phyloP scores from a whole-genome alignment of 2,113 vertebrate genomes.

The Xyliphius kryptos region DNA sequence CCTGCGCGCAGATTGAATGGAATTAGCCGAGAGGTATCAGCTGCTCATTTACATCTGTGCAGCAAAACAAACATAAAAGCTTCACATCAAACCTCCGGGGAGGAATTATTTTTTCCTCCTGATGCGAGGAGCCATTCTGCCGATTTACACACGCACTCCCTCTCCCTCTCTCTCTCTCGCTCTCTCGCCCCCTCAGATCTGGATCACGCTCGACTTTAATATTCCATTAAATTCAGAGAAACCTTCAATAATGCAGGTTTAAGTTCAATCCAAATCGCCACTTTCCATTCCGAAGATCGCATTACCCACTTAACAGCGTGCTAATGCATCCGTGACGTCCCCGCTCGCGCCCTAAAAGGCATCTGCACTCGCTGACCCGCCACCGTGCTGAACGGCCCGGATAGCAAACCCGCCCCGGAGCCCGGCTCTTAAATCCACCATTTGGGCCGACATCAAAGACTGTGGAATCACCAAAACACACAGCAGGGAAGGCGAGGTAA shows the following conservation, averaged over 20 bases:
- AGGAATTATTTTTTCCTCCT: constrained; percentile 33
- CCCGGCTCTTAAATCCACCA: not conserved
- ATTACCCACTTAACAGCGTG: constrained; percentile 1
- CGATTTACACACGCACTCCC: constrained; percentile 7
- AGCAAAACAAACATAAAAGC: constrained; percentile 38
- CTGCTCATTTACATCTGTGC: constrained; percentile 22
- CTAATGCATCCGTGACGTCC: constrained; percentile 9
- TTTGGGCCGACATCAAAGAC: constrained; percentile 1
- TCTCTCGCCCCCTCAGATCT: too few relatives aligned
- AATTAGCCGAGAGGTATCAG: constrained; percentile 25
- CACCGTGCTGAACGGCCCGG: constrained; percentile 22
- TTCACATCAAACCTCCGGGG: constrained; percentile 6
- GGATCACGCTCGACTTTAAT: too few relatives aligned
- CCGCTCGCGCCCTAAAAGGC: constrained; percentile 18
- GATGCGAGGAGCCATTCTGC: constrained; percentile 18
- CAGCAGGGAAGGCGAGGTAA: constrained; percentile 7
- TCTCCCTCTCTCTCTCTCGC: too few relatives aligned
- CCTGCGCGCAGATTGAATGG: constrained; percentile 18
- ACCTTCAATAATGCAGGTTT: too few relatives aligned
- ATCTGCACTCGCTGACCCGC: constrained; percentile 18
- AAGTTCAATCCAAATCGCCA: constrained; percentile 27
- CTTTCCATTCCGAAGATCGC: constrained; percentile 19
- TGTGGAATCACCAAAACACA: constrained; percentile 12
- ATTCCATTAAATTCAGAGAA: constrained; percentile 27
- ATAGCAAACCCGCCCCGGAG: too few relatives aligned